Evolutionary conservation across 2,888 invertebrate species (phyloP).

Genomic region (Monopis laevigella): DNA sequence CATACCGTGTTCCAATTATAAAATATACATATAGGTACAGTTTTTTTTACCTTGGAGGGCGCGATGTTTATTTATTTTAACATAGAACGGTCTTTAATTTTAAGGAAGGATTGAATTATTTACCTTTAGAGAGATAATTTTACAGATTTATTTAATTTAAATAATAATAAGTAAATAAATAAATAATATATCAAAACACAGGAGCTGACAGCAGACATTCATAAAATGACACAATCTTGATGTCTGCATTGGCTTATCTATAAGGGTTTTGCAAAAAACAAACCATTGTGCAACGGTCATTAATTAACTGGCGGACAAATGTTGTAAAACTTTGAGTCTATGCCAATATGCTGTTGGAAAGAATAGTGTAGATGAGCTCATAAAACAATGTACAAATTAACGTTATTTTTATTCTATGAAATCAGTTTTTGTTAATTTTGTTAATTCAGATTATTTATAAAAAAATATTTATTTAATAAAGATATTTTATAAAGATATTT

Average conservation of each 20-base stretch:
- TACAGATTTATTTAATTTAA: not conserved
- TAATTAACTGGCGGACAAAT: conserved; percentile 36
- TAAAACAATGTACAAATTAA: not conserved
- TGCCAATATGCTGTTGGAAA: conserved; percentile 11
- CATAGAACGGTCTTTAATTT: too few relatives aligned
- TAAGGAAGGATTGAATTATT: too few relatives aligned
- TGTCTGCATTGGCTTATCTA: conserved; percentile 36
- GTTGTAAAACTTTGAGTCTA: conserved; percentile 13
- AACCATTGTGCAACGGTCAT: conserved; percentile 44
- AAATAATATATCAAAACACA: conserved; percentile 27
- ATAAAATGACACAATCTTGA: conserved; percentile 51
- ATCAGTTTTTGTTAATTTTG: not conserved
- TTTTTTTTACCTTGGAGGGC: too few relatives aligned
- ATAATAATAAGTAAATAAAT: not conserved
- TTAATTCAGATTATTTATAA: not conserved
- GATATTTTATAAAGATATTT: not conserved
- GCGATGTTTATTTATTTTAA: too few relatives aligned
- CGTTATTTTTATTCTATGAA: not conserved
- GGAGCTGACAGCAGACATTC: conserved; percentile 49
- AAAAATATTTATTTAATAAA: not conserved
- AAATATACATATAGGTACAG: too few relatives aligned
- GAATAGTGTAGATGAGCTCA: conserved; percentile 7
- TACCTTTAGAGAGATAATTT: too few relatives aligned
- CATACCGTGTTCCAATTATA: too few relatives aligned
- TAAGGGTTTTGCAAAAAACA: conserved; percentile 26